Conservation (phyloP, 2,797 vertebrate species). For the Sebastes elongatus region DNA sequence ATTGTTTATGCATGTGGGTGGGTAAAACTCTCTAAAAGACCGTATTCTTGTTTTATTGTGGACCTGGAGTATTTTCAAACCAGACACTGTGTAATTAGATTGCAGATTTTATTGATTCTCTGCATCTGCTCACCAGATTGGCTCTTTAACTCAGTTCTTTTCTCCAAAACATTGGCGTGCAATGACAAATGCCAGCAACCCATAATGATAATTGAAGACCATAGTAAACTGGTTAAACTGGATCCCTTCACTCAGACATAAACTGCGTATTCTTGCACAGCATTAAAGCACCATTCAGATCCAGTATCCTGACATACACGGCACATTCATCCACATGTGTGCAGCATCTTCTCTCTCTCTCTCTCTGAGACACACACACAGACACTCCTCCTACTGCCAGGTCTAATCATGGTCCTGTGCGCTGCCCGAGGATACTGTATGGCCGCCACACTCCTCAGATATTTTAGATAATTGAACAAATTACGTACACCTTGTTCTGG, state of each 20-base stretch:
- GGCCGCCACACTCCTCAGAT: constrained; percentile 67
- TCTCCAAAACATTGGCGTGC: neutral
- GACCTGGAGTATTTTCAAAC: neutral
- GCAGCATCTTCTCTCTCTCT: neutral
- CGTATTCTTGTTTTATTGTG: neutral
- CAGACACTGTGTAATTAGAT: neutral
- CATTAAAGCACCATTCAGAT: constrained; percentile 14
- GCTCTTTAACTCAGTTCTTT: neutral
- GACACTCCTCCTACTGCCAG: constrained; percentile 45
- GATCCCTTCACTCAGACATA: neutral
- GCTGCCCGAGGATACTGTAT: constrained; percentile 58
- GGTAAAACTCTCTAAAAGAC: neutral
- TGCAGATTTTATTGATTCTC: neutral
- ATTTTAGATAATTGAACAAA: constrained; percentile 82
- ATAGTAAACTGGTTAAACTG: neutral
- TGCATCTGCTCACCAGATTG: neutral
- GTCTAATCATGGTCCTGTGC: constrained; percentile 55
- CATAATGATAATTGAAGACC: neutral
- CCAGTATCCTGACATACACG: neutral
- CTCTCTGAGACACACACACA: neutral
- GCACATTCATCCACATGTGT: constrained; percentile 3
- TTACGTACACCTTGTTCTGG: constrained; percentile 62
- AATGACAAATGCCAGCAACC: neutral
- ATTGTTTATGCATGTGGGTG: neutral
- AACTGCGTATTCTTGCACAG: neutral